These are phyloP conservation scores for Nephrotoma guestfalica DNA, from an alignment of 2,888 invertebrate species.

Conservation along the genomic window DNA sequence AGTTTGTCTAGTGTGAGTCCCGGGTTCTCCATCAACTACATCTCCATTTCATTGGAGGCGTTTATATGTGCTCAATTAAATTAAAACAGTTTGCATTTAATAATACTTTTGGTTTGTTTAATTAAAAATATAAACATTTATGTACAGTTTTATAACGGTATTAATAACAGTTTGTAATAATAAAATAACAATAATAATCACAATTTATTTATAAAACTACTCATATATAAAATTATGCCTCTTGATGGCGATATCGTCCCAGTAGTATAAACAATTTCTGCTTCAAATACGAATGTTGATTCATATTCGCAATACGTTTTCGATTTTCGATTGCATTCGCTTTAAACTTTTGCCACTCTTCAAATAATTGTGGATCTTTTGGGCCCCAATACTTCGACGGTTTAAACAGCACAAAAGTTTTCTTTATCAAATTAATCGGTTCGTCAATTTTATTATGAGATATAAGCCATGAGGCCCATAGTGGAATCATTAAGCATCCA, in stretches of 20 bases:
- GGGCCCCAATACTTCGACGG: slow-evolving; percentile 50
- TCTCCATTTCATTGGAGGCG: no score
- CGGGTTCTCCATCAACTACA: no score
- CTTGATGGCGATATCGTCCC: slow-evolving; percentile 13
- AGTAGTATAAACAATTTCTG: slow-evolving; percentile 22
- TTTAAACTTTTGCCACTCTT: slow-evolving; percentile 45
- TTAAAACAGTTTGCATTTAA: no score
- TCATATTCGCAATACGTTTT: slow-evolving; percentile 15
- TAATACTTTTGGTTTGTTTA: neutral
- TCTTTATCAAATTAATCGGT: slow-evolving; percentile 16
- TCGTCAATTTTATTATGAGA: slow-evolving; percentile 17
- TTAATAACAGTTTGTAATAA: neutral
- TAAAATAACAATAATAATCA: neutral
- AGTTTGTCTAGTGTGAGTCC: no score
- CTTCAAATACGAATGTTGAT: slow-evolving; percentile 20
- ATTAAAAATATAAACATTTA: neutral
- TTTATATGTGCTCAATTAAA: no score
- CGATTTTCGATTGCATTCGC: slow-evolving; percentile 32
- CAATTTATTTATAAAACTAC: neutral
- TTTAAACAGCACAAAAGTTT: slow-evolving; percentile 35
- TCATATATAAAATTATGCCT: neutral
- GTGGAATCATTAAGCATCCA: slow-evolving; percentile 35
- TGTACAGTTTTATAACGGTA: neutral
- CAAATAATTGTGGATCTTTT: slow-evolving; percentile 33
- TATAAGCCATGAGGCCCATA: slow-evolving; percentile 32